Evolutionary conservation across 2,888 invertebrate species (phyloP).

Genomic region (Hypolimnas misippus): DNA sequence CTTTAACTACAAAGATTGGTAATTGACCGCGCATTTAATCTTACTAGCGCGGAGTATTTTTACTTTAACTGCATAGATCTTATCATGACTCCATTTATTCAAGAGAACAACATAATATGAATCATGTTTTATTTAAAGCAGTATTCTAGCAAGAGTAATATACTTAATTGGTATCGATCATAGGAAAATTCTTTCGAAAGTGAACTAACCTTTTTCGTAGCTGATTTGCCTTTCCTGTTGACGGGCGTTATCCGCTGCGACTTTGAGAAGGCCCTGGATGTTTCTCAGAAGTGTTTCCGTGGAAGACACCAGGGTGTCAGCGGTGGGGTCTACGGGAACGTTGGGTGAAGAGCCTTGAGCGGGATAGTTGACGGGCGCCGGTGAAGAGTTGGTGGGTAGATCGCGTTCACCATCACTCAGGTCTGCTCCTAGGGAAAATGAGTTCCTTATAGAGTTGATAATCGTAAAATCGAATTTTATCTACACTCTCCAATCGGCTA

Average conservation of each 20-base stretch:
- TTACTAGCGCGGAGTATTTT: conserved; percentile 6
- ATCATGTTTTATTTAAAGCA: conserved; percentile 10
- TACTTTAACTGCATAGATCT: conserved; percentile 7
- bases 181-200: conserved; percentile 15
- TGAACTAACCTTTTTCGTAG: conserved; percentile 95
- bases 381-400: conserved; percentile 85
- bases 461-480: background rate
- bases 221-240: conserved; percentile 98
- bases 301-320: conserved; percentile 88
- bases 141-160: background rate
- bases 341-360: conserved; percentile 84
- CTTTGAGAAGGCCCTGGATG: conserved; percentile 97
- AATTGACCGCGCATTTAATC: conserved; percentile 21
- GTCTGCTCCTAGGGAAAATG: conserved; percentile 80
- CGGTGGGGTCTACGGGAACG: conserved; percentile 74
- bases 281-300: conserved; percentile 97
- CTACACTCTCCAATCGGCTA: too few species aligned
- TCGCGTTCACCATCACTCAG: conserved; percentile 90
- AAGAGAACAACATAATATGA: conserved; percentile 13
- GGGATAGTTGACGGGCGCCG: conserved; percentile 91
- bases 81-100: conserved; percentile 12
- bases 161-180: background rate
- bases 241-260: conserved; percentile 98
- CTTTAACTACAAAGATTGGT: conserved; percentile 36
- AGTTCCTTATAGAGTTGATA: background rate